Evolutionary conservation across 2,113 vertebrate species (phyloP).

Genomic region (Hirundichthys speculiger): DNA sequence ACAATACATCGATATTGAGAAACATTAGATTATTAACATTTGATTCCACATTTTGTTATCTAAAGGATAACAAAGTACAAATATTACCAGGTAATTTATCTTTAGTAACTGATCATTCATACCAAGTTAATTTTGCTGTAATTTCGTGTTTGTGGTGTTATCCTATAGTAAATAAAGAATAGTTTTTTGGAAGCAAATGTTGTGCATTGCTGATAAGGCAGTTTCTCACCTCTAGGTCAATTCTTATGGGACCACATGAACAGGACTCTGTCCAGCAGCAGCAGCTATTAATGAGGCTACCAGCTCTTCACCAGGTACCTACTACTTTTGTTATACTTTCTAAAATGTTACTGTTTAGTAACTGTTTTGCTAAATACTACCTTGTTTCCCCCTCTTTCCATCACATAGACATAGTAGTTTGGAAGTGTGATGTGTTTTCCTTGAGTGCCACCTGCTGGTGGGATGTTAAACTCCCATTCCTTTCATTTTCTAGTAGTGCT

Average conservation of each 20-base stretch:
- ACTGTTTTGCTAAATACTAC: no score
- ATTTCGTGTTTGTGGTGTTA: no score
- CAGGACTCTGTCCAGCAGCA: conserved; percentile 49
- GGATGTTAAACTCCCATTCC: conserved; percentile 6
- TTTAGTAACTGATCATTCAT: neutral
- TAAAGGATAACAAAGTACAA: neutral
- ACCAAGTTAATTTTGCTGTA: no score
- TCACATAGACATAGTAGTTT: neutral
- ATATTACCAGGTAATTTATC: neutral
- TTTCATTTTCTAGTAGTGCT: neutral
- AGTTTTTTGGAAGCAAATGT: no score
- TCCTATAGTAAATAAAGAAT: no score
- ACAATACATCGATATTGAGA: no score
- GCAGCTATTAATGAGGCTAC: conserved; percentile 39
- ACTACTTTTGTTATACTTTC: neutral
- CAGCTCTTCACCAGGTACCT: conserved; percentile 55
- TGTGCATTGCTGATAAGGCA: neutral
- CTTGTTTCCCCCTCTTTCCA: neutral
- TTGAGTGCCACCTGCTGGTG: conserved; percentile 59
- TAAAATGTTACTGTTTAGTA: neutral
- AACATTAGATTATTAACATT: no score
- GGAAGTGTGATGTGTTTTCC: conserved; percentile 2
- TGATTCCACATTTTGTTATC: neutral
- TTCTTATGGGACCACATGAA: conserved; percentile 61
- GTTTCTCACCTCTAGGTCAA: conserved; percentile 20